Evolutionary conservation across 35 echinoderm and acorn worm genomes (phyloP).

Genomic region (Ophioderma brevispina): DNA sequence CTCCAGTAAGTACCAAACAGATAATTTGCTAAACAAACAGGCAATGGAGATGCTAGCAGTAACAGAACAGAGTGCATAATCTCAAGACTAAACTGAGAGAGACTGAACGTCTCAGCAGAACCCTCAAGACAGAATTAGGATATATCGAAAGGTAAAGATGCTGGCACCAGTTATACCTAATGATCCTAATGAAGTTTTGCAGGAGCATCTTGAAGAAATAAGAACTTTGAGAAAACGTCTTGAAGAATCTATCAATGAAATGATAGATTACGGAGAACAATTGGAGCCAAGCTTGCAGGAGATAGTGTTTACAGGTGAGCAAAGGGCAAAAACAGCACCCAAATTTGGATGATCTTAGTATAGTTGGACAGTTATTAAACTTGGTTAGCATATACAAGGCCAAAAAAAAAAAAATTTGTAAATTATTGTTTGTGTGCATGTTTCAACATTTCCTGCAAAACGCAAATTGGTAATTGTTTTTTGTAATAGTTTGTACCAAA

Average conservation of each 20-base stretch:
- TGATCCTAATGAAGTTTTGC: constrained; percentile 41
- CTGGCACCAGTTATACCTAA: not conserved
- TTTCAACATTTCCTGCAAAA: too few species aligned
- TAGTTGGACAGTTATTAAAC: too few species aligned
- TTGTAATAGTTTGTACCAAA: too few species aligned
- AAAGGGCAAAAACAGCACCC: not conserved
- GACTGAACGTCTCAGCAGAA: constrained; percentile 40
- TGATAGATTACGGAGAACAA: constrained; percentile 62
- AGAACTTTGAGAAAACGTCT: constrained; percentile 70
- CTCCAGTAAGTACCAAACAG: not conserved
- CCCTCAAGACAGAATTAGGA: constrained; percentile 79
- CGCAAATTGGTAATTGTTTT: too few species aligned
- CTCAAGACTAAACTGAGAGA: constrained; percentile 61
- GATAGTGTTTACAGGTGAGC: constrained; percentile 5
- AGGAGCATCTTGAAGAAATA: constrained; percentile 68
- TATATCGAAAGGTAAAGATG: constrained; percentile 67
- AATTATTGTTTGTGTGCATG: too few species aligned
- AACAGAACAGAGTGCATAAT: constrained; percentile 46
- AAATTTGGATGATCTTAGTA: too few species aligned
- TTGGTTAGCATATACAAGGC: too few species aligned
- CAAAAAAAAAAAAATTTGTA: too few species aligned
- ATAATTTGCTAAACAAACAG: too few species aligned
- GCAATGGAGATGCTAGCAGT: not conserved
- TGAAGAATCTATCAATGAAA: constrained; percentile 75
- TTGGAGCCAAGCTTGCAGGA: constrained; percentile 66